Conservation (phyloP, 2,888 invertebrate genomes). For the Philopedon plagiatum region DNA sequence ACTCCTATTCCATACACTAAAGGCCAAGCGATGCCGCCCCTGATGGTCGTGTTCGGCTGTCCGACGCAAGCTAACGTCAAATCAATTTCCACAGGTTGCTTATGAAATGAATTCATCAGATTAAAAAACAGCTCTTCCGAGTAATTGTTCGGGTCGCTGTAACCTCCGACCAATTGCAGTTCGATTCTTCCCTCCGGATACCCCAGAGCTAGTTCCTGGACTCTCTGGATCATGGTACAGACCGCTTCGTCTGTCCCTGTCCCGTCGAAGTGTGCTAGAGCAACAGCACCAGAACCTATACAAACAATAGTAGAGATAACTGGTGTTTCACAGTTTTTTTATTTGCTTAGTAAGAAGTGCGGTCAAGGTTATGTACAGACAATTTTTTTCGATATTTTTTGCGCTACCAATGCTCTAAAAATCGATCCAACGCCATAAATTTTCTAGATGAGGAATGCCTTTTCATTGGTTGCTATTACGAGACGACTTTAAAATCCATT, state of each 20-base stretch:
- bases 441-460: too few species aligned
- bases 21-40: conserved; percentile 87
- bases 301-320: too few species aligned
- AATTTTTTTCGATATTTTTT: too few species aligned
- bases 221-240: conserved; percentile 83
- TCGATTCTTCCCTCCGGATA: conserved; percentile 83
- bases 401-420: too few species aligned
- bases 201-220: conserved; percentile 87
- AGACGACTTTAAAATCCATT: too few species aligned
- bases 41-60: conserved; percentile 88
- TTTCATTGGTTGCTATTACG: too few species aligned
- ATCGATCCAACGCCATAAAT: too few species aligned
- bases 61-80: conserved; percentile 91
- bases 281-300: conserved; percentile 85
- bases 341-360: too few species aligned
- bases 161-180: conserved; percentile 92
- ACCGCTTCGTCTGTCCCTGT: conserved; percentile 88
- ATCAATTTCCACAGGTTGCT: conserved; percentile 89
- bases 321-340: too few species aligned
- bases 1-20: conserved; percentile 92
- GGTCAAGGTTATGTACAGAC: too few species aligned
- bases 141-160: conserved; percentile 87
- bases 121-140: conserved; percentile 91
- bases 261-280: conserved; percentile 88
- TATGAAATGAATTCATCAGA: conserved; percentile 91